Evolutionary conservation across 2,797 vertebrate genomes (phyloP).

Genomic region (Lacerta agilis): DNA sequence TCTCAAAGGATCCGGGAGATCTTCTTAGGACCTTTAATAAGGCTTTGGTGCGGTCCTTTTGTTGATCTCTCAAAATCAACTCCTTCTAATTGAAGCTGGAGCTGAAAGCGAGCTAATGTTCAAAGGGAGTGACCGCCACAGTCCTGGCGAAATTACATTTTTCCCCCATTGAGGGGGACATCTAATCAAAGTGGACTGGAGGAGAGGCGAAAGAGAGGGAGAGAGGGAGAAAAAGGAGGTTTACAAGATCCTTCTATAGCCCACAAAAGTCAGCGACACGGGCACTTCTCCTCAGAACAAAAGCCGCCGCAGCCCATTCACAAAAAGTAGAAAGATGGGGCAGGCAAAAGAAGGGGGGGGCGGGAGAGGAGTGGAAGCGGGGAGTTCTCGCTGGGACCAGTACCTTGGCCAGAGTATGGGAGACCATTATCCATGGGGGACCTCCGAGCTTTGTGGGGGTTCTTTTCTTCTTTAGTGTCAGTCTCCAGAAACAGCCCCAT

Average conservation of each 20-base stretch:
- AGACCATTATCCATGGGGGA: neutral
- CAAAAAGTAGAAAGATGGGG: slow-evolving; percentile 40
- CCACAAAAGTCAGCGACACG: slow-evolving; percentile 84
- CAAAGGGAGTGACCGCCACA: slow-evolving; percentile 82
- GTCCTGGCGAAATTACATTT: slow-evolving; percentile 78
- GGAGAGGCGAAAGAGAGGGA: slow-evolving; percentile 36
- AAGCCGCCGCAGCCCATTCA: slow-evolving; percentile 68
- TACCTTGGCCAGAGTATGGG: neutral
- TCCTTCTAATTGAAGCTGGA: slow-evolving; percentile 83
- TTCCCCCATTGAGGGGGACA: slow-evolving; percentile 71
- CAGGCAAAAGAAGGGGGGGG: neutral
- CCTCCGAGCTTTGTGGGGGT: neutral
- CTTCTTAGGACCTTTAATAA: slow-evolving; percentile 76
- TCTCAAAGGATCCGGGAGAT: slow-evolving; percentile 77
- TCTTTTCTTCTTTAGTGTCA: neutral
- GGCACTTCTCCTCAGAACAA: slow-evolving; percentile 81
- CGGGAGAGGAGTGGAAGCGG: neutral
- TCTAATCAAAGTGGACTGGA: slow-evolving; percentile 77
- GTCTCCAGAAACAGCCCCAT: neutral
- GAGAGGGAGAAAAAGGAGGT: slow-evolving; percentile 65
- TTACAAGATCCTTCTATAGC: slow-evolving; percentile 75
- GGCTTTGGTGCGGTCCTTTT: slow-evolving; percentile 81
- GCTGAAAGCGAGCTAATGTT: slow-evolving; percentile 92
- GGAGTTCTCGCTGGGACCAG: neutral
- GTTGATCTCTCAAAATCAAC: slow-evolving; percentile 85